Base-by-base conservation (phyloP, 2,888 invertebrate species). In the Sceliomorpha sp. region DNA sequence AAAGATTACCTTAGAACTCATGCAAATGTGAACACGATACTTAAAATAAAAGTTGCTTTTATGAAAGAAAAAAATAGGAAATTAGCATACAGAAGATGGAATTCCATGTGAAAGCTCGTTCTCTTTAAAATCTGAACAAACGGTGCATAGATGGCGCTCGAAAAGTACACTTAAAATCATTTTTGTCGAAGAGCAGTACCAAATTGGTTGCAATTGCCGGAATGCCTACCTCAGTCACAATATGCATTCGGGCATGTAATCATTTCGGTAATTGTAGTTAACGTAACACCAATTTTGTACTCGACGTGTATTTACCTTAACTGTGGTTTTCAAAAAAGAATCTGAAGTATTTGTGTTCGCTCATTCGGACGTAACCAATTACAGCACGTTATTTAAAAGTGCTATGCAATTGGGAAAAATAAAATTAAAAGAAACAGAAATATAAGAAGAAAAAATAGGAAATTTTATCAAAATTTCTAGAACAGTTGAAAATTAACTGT, bases 201-300 rank as follows among this genome's bases (percentile, higher is more conserved):
- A 53, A 55, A 55, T 55, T 55, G 55, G n/a, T n/a, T 44, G 44
- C 36, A 55, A 55, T 55, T 55, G 44, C 42, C 13, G 20, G 17
- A 17, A 56, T 36, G 45, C 37, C 29, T 14, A 45, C 45, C 14
- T 37, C 37, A n/a, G 45, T 56, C 27, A 39, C 37, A 45, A 55
- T 44, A 29, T 37, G 29, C 56, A 29, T 47, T 55, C 45, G 55
- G 39, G 37, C 17, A 15, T 50, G 53, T 14, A 39, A 32, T 53
- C 31, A 27, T 2, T 1, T 15, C 26, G 0, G 40, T 34, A 32
- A 53, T 40, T 32, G 42, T 44, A n/a, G 55, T 27, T 36, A 55
- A 44, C 36, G 45, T 56, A 56, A 37, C 56, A 24, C 45, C n/a
- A 47, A 45, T 45, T 56, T 56, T 17, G 37, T 17, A 15, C 10